Base-by-base conservation (phyloP, 2,888 invertebrate species). In the Limenitis camilla region DNA sequence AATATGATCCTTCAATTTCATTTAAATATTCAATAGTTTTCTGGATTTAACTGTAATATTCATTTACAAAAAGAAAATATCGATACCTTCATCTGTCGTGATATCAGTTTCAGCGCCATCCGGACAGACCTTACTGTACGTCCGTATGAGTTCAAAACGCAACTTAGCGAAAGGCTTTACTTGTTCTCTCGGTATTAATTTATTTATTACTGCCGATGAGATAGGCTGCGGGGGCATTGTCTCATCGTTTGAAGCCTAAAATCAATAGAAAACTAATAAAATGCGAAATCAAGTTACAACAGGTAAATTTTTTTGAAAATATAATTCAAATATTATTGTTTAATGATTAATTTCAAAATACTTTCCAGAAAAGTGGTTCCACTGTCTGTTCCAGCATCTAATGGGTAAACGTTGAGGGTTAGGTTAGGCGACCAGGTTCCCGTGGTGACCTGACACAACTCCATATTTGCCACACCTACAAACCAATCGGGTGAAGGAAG, bases 341-440 rank as follows among this genome's bases (percentile, higher is more conserved):
- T 9, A 32, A 7, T 42, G 5, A 9, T 19, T 1, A 11, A 43
- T 43, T 5, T 10, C 6, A 35, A 2, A n/a, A 38, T 31, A 42
- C 75, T 81, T 72, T 94, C 95, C 90, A 94, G 93, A 71, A 99
- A 99, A 6, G 93, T 92, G 27, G 94, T 90, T 1, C 99, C 99
- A 67, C 92, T 91, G 68, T 99, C 98, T 0, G 97, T 98, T 0
- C 99, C 99, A 40, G 97, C 97, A 80, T 99, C 99, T 84, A 95
- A 94, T 0, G 98, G 98, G 71, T 93, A 96, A 9, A 99, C 87
- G 80, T 98, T 96, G 35, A 98, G 89, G 5, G 90, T 91, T 52
- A 94, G 83, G 51, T 91, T 90, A 42, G 93, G 91, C 5, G 93
- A 89, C 99, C 99, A 99, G 5, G 63, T 61, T 0, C 70, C 66